Evolutionary conservation across 2,113 vertebrate species (phyloP).

Genomic region (Fukomys damarensis): DNA sequence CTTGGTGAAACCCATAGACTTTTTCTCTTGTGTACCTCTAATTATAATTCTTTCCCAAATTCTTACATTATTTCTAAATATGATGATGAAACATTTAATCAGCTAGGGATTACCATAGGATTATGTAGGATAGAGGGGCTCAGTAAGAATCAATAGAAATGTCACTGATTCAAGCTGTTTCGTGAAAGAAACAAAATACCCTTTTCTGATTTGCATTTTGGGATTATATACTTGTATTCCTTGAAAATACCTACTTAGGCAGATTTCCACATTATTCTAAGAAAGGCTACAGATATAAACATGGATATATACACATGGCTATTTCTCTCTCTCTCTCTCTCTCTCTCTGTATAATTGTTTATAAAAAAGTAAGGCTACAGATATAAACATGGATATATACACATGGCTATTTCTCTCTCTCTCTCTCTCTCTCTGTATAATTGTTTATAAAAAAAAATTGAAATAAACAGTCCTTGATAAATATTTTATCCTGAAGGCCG

Average conservation of each 20-base stretch:
- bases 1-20: not conserved
- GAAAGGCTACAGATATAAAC: not conserved
- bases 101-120: slow-evolving; percentile 6
- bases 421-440: too few species aligned
- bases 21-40: not conserved
- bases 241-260: slow-evolving; percentile 10
- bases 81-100: slow-evolving; percentile 61
- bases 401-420: not conserved
- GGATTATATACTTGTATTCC: slow-evolving; percentile 29
- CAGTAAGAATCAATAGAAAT: slow-evolving; percentile 45
- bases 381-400: not conserved
- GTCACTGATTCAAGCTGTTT: slow-evolving; percentile 37
- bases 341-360: too few species aligned
- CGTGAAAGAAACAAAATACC: slow-evolving; percentile 33
- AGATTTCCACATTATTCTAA: slow-evolving; percentile 21
- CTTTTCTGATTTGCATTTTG: slow-evolving; percentile 50
- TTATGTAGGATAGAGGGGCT: slow-evolving; percentile 9
- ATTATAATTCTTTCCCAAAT: not conserved
- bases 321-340: too few species aligned
- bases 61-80: slow-evolving; percentile 52
- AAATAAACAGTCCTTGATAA: not conserved
- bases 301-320: not conserved
- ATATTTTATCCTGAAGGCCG: not conserved
- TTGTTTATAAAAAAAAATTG: slow-evolving; percentile 10
- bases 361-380: not conserved